Percentiles rank a stretch among this genome's conserved stretches.
Evolutionary conservation across 2,113 vertebrate species (phyloP).

Genomic region (Lota lota): DNA sequence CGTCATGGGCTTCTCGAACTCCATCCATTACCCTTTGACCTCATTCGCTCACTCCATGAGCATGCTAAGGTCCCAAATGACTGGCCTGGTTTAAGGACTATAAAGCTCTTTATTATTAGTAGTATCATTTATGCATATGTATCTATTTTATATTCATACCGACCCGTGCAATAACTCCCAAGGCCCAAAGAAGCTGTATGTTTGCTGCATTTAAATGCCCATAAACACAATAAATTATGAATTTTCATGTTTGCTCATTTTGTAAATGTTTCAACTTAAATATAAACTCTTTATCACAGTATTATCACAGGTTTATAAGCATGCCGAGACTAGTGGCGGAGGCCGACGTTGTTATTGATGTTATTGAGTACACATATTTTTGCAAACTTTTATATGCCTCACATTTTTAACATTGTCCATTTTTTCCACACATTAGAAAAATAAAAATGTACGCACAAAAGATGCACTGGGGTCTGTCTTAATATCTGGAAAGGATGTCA

Average conservation of each 20-base stretch:
- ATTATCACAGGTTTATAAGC: slow-evolving; percentile 15
- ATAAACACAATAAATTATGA: neutral
- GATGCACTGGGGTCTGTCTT: neutral
- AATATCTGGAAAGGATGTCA: neutral
- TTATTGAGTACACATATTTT: slow-evolving; percentile 57
- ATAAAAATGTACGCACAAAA: slow-evolving; percentile 49
- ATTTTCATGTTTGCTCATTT: neutral
- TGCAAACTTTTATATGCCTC: slow-evolving; percentile 20
- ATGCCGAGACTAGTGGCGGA: slow-evolving; percentile 13
- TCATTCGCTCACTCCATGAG: slow-evolving; percentile 83
- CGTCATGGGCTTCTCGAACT: slow-evolving; percentile 75
- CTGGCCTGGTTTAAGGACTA: slow-evolving; percentile 80
- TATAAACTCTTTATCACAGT: neutral
- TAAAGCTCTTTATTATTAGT: neutral
- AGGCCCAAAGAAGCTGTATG: slow-evolving; percentile 22
- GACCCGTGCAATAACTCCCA: slow-evolving; percentile 63
- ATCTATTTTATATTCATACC: slow-evolving; percentile 19
- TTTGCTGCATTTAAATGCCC: slow-evolving; percentile 56
- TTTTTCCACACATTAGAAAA: slow-evolving; percentile 60
- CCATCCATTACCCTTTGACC: slow-evolving; percentile 80
- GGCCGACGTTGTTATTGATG: slow-evolving; percentile 15
- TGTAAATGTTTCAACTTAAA: neutral
- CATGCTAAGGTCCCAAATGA: slow-evolving; percentile 86
- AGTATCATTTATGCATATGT: neutral
- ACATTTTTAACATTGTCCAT: slow-evolving; percentile 58